These are phyloP conservation scores for Lithophane ornitopus DNA, from an alignment of 2,888 invertebrate species.

Conservation along the genomic window DNA sequence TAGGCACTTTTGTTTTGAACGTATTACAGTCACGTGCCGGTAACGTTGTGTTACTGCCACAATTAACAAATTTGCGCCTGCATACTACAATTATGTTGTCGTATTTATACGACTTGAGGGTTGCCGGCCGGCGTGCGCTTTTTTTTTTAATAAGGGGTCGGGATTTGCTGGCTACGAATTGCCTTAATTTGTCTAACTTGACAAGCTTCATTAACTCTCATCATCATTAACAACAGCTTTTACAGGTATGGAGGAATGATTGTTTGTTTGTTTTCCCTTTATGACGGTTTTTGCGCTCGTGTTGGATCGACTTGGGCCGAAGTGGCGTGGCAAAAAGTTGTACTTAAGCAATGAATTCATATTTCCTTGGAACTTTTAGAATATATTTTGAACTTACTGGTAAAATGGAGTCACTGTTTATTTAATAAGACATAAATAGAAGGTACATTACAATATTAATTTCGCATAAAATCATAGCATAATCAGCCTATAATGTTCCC, in stretches of 20 bases:
- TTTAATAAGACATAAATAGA: neutral
- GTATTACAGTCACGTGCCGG: constrained; percentile 83
- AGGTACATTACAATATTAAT: neutral
- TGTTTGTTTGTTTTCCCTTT: constrained; percentile 10
- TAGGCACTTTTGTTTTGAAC: constrained; percentile 77
- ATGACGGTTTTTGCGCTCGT: neutral
- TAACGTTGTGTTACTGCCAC: constrained; percentile 81
- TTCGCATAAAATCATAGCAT: no score
- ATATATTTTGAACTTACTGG: constrained; percentile 17
- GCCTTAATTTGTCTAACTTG: constrained; percentile 61
- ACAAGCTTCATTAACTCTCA: constrained; percentile 57
- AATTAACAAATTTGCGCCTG: constrained; percentile 83
- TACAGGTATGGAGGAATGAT: constrained; percentile 25
- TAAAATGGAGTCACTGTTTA: neutral
- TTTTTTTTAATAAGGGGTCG: constrained; percentile 37
- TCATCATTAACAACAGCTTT: constrained; percentile 55
- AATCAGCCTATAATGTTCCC: no score
- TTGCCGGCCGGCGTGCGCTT: constrained; percentile 41
- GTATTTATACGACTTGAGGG: constrained; percentile 61
- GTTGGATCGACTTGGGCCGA: neutral
- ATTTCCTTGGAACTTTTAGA: constrained; percentile 25
- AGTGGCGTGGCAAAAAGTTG: constrained; percentile 15
- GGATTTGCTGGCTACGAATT: constrained; percentile 49
- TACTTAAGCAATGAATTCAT: constrained; percentile 34
- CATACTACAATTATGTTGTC: constrained; percentile 62